These are phyloP conservation scores for Phycodurus eques DNA, from an alignment of 2,113 vertebrate species.

Conservation along the genomic window DNA sequence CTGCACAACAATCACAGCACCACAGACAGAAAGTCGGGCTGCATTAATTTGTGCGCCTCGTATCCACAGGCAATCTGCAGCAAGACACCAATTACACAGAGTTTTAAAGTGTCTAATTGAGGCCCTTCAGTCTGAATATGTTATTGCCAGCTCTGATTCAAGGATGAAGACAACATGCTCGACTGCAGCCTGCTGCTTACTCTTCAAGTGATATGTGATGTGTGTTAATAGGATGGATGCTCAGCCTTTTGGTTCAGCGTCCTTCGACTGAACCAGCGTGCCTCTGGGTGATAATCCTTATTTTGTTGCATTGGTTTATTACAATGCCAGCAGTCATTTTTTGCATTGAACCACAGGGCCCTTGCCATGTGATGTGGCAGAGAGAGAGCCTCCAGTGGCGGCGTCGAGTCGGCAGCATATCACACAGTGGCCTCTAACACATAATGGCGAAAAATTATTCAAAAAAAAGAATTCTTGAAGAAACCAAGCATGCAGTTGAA, in stretches of 20 bases:
- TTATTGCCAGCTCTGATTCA: constrained; percentile 72
- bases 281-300: constrained; percentile 74
- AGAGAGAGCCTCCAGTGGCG: constrained; percentile 57
- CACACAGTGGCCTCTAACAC: constrained; percentile 44
- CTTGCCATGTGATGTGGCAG: constrained; percentile 61
- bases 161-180: constrained; percentile 74
- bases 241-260: constrained; percentile 64
- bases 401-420: constrained; percentile 54
- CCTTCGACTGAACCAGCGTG: constrained; percentile 66
- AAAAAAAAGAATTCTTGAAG: constrained; percentile 32
- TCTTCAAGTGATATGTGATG: constrained; percentile 70
- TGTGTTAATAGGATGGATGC: constrained; percentile 69
- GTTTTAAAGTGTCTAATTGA: constrained; percentile 76
- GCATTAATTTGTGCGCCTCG: constrained; percentile 61
- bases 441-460: background rate
- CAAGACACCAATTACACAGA: constrained; percentile 76
- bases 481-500: constrained; percentile 28
- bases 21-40: constrained; percentile 55
- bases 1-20: constrained; percentile 59
- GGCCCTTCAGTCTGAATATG: constrained; percentile 76
- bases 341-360: constrained; percentile 67
- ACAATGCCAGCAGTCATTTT: constrained; percentile 70
- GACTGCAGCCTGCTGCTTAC: constrained; percentile 58
- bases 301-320: constrained; percentile 77
- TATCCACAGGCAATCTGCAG: constrained; percentile 71